Base-by-base conservation (phyloP, 2,888 invertebrate species). In the Charanyca ferruginea region DNA sequence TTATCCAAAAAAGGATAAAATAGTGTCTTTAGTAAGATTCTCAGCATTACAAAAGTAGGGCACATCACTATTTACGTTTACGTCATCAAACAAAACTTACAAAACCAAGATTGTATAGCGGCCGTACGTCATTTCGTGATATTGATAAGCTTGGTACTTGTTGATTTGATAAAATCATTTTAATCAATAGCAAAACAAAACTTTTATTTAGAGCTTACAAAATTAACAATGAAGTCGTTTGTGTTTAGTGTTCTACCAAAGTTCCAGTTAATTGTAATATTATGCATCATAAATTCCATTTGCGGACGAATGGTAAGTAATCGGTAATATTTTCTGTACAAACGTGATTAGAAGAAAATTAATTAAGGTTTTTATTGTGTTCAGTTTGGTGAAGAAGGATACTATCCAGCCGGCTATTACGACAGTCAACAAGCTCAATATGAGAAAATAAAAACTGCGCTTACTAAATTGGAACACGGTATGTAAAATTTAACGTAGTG, bases 401-500 rank as follows among this genome's bases (percentile, higher is more conserved):
- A 86, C 68, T 91, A 89, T 79, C 85, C 90, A 13, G 84, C 85
- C 35, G 86, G 85, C 48, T 93, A 87, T 75, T 83, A 81, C 61
- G 85, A 84, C 16, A 83, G 61, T 38, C 84, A 83, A 25, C 85
- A 87, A 77, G 64, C 53, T 4, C 81, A 81, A 61, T 87, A 83
- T 58, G 81, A 80, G 38, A 84, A 86, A 83, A 85, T 92, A 54
- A 89, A 90, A 72, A 75, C 85, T 57, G 93, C 92, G 22, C 60
- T 93, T 28, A 80, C 83, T 52, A 90, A 88, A 75, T 84, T 95
- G 64, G 89, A 90, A 79, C 88, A 93, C 77, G 90, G 95, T 94
- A 38, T 9, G 77, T 71, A 54, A 13, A 20, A 48, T 35, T 8
- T 38, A 59, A 18, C 35, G 18, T n/a, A 66, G 28, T n/a, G 20